Percentiles rank a stretch among this genome's conserved stretches.
phyloP scores from a whole-genome alignment of 2,113 vertebrate genomes.

The Irena cyanogastra region DNA sequence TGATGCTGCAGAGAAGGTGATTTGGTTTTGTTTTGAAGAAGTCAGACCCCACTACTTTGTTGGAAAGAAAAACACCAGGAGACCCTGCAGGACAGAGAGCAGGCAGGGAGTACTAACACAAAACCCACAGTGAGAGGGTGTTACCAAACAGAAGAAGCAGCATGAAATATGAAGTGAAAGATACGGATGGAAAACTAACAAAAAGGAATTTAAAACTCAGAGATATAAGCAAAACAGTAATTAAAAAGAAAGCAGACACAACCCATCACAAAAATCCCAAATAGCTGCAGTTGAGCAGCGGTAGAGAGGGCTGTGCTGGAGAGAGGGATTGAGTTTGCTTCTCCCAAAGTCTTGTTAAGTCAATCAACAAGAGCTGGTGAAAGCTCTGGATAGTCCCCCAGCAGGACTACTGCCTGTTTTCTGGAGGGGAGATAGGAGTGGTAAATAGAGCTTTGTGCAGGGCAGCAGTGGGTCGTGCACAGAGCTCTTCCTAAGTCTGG shows the following conservation, averaged over 20 bases:
- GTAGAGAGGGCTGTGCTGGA: not conserved
- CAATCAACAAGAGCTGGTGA: not conserved
- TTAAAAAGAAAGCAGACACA: not conserved
- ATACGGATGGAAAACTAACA: not conserved
- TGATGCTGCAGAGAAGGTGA: not conserved
- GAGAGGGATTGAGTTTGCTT: not conserved
- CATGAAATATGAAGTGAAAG: not conserved
- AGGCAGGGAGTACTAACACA: not conserved
- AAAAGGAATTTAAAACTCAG: not conserved
- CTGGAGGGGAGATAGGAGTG: too few species aligned
- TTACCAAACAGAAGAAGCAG: not conserved
- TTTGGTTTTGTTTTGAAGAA: not conserved
- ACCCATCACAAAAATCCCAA: not conserved
- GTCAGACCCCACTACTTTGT: not conserved
- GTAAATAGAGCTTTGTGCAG: not conserved
- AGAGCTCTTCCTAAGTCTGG: not conserved
- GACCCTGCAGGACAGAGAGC: not conserved
- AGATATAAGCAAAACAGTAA: not conserved
- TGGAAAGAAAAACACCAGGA: not conserved
- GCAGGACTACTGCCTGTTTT: accelerated
- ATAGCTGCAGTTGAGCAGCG: not conserved
- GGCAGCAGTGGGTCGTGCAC: not conserved
- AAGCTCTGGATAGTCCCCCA: not conserved
- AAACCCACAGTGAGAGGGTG: not conserved
- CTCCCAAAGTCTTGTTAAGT: not conserved